A percentile compares a stretch with the other conserved stretches of the same genome.
Evolutionary conservation across 2,113 vertebrate species (phyloP).

Genomic region (Centropristis striata): DNA sequence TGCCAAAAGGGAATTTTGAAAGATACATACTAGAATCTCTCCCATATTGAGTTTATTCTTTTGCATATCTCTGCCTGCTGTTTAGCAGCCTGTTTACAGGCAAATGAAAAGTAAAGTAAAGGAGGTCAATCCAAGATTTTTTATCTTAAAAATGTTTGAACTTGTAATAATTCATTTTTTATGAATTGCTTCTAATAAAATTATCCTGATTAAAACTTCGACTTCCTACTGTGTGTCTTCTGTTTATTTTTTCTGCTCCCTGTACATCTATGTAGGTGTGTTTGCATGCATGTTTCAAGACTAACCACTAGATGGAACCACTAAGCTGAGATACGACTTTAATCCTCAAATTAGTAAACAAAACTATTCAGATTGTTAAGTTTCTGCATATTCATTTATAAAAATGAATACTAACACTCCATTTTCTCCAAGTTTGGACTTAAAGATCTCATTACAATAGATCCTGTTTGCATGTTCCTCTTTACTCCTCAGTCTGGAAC

Average conservation of each 20-base stretch:
- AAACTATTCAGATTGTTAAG: background rate
- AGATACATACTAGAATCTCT: constrained; percentile 18
- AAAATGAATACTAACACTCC: background rate
- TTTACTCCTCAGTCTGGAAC: background rate
- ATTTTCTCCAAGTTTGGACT: background rate
- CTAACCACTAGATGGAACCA: constrained; percentile 59
- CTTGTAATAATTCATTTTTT: background rate
- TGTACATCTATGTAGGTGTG: background rate
- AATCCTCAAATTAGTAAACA: background rate
- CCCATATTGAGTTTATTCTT: constrained; percentile 23
- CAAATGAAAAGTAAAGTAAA: background rate
- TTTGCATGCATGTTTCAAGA: background rate
- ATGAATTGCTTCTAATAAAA: background rate
- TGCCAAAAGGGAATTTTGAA: constrained; percentile 29
- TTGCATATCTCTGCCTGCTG: constrained; percentile 13
- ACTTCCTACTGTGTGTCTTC: background rate
- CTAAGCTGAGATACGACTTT: background rate
- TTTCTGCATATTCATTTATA: background rate
- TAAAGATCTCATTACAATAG: background rate
- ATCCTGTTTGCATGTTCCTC: background rate
- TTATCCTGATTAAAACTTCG: background rate
- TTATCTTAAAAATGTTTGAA: background rate
- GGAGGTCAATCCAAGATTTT: background rate
- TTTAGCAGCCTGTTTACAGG: constrained; percentile 9
- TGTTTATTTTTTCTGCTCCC: background rate